These are phyloP conservation scores for Heliopora coerulea DNA, from an alignment of 92 coral and sea anemone species.

Conservation along the genomic window DNA sequence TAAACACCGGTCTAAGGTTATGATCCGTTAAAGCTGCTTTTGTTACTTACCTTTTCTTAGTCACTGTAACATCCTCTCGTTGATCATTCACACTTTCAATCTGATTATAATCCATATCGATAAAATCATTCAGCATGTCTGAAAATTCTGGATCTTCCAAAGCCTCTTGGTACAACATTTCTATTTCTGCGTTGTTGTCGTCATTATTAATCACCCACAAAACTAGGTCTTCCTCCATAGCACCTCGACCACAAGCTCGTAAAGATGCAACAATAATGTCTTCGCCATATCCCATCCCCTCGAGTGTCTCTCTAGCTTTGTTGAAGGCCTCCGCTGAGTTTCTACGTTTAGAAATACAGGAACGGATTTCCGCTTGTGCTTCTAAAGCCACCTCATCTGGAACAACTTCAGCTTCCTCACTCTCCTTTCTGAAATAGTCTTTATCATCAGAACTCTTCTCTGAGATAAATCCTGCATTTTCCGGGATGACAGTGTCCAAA, in stretches of 20 bases:
- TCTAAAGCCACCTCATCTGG: constrained; percentile 7
- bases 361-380: neutral
- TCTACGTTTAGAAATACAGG: constrained; percentile 40
- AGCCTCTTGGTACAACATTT: constrained; percentile 59
- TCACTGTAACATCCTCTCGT: neutral
- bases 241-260: constrained; percentile 54
- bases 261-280: constrained; percentile 75
- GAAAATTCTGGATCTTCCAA: constrained; percentile 50
- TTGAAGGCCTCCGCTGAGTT: constrained; percentile 16
- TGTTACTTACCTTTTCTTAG: neutral
- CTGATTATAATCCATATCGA: neutral
- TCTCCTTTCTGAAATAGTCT: constrained; percentile 6
- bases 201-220: constrained; percentile 61
- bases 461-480: neutral
- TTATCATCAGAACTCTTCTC: constrained; percentile 5
- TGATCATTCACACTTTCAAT: neutral
- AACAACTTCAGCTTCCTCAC: neutral
- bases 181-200: constrained; percentile 42
- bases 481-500: constrained; percentile 4
- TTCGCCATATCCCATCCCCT: constrained; percentile 54
- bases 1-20: too few species aligned
- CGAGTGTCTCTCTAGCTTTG: constrained; percentile 51
- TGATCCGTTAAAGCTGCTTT: too few species aligned
- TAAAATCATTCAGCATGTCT: constrained; percentile 24
- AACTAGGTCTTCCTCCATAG: constrained; percentile 57